Conservation (phyloP, 2,888 invertebrate genomes). For the Aplocera efformata region DNA sequence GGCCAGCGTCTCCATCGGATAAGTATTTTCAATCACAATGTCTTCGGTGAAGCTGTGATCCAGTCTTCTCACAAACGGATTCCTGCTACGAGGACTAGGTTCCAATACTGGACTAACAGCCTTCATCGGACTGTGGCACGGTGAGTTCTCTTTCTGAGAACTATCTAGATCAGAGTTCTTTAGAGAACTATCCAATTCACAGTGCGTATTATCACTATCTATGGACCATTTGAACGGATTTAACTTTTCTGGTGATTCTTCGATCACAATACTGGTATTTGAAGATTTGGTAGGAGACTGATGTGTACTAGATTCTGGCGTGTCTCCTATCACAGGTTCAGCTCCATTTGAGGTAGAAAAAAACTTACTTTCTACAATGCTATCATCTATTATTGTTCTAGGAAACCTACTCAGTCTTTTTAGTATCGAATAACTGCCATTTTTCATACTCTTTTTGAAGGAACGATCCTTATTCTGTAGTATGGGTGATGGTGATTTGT, state of each 20-base stretch:
- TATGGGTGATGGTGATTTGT: slow-evolving; percentile 74
- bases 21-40: slow-evolving; percentile 64
- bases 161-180: slow-evolving; percentile 36
- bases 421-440: slow-evolving; percentile 51
- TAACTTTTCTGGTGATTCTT: slow-evolving; percentile 46
- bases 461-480: slow-evolving; percentile 65
- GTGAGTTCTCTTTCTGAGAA: slow-evolving; percentile 63
- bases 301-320: no score
- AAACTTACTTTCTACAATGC: slow-evolving; percentile 82
- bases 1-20: slow-evolving; percentile 53
- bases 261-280: slow-evolving; percentile 17
- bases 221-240: slow-evolving; percentile 16
- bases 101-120: slow-evolving; percentile 52
- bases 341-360: slow-evolving; percentile 48
- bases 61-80: slow-evolving; percentile 35
- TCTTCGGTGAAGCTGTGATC: slow-evolving; percentile 44
- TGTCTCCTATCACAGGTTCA: slow-evolving; percentile 37
- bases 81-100: slow-evolving; percentile 42
- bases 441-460: slow-evolving; percentile 52
- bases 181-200: slow-evolving; percentile 21
- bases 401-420: slow-evolving; percentile 77
- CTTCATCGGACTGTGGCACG: slow-evolving; percentile 43
- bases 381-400: slow-evolving; percentile 60
- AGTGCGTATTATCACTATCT: slow-evolving; percentile 4
- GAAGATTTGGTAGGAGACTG: no score